Evolutionary conservation across 2,888 invertebrate genomes (phyloP).

Genomic region (Schizaphis graminum): DNA sequence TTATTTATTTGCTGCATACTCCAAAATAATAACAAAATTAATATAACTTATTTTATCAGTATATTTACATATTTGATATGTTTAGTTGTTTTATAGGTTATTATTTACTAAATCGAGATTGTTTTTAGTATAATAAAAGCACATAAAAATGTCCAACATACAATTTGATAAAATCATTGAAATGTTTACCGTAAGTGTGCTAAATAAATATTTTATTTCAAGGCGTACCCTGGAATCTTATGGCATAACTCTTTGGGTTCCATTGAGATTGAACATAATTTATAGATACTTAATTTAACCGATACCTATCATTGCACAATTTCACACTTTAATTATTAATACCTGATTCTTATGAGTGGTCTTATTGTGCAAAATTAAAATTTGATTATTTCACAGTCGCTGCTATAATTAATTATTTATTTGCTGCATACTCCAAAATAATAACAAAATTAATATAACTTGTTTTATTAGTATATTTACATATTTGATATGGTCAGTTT

Average conservation of each 20-base stretch:
- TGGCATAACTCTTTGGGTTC: conserved; percentile 47
- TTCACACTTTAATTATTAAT: conserved; percentile 56
- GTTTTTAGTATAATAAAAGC: not conserved
- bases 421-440: conserved; percentile 47
- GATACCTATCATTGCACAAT: conserved; percentile 19
- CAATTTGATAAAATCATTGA: not conserved
- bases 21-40: conserved; percentile 43
- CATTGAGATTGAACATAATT: conserved; percentile 48
- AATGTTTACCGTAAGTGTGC: conserved; percentile 66
- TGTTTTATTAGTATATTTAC: too few relatives aligned
- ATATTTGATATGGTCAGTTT: too few relatives aligned
- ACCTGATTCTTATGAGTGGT: conserved; percentile 43
- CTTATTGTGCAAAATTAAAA: conserved; percentile 59
- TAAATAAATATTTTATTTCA: conserved; percentile 59
- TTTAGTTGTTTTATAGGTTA: not conserved
- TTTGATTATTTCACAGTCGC: conserved; percentile 15
- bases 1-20: conserved; percentile 44
- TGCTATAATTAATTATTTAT: conserved; percentile 43
- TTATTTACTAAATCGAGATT: not conserved
- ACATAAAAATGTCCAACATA: conserved; percentile 66
- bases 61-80: too few relatives aligned
- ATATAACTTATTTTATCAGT: too few relatives aligned
- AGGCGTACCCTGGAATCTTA: conserved; percentile 65
- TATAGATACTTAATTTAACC: not conserved
- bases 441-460: not conserved